Conservation (phyloP, 2,797 vertebrate species). For the Manis pentadactyla region DNA sequence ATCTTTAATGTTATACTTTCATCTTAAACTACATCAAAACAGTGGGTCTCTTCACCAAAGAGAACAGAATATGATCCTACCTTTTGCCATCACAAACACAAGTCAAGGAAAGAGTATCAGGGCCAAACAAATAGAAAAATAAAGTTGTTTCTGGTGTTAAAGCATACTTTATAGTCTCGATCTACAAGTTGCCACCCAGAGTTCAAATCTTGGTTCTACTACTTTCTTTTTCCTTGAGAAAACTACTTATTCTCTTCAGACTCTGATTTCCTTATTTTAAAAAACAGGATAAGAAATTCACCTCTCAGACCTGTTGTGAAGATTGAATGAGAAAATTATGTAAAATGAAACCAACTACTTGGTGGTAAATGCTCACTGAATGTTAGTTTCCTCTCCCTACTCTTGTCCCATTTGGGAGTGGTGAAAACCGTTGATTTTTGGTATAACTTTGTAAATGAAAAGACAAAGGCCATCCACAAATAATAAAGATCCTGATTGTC, state of each 20-base stretch:
- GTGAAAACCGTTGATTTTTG: not conserved
- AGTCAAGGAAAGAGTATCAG: not conserved
- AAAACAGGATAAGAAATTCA: not conserved
- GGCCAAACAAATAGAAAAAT: not conserved
- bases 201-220: not conserved
- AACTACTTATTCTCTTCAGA: not conserved
- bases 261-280: not conserved
- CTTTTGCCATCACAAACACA: not conserved
- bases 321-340: slow-evolving; percentile 3
- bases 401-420: not conserved
- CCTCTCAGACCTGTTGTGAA: not conserved
- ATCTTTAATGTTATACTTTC: not conserved
- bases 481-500: not conserved
- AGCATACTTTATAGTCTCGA: not conserved
- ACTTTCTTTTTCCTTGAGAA: not conserved
- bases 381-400: not conserved
- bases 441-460: not conserved
- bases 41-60: slow-evolving; percentile 16
- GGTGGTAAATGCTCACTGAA: not conserved
- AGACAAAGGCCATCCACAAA: not conserved
- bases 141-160: not conserved
- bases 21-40: not conserved
- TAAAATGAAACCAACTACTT: not conserved
- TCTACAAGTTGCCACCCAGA: not conserved
- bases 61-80: not conserved